Evolutionary conservation across 2,797 vertebrate species (phyloP), one percentile per base, ranked within the genome.

Genomic region (Sebastes miniatus): DNA sequence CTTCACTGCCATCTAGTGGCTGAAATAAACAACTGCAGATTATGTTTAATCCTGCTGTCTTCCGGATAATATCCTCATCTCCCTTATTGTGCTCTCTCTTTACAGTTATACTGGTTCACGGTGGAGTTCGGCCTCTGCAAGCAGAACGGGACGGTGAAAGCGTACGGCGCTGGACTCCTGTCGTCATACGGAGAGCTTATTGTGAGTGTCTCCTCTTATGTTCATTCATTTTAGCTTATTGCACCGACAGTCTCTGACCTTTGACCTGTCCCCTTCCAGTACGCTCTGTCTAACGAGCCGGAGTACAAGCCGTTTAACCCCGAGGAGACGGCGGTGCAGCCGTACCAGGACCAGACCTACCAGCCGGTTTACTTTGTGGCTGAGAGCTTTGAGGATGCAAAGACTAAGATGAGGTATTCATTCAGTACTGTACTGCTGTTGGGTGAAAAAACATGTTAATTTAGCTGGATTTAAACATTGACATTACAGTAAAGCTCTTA

Each of bases 121-220:
- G 93, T 96, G 79, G 96, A 97, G 84, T 96, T 97, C 50, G 96
- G 96, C n/a, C 95, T 98, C 73, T 97, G 95, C 77, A 97, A 96
- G 84, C 93, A 97, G 93, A 96, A 96, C 0, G 95, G 95, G 52
- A 43, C 76, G 0, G 92, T 97, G 68, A 97, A 95, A 88, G 96
- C 96, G 6, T 97, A 95, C 0, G 95, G 96, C 3, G 96, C 96
- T 24, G 96, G 95, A 18, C 93, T 97, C 16, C 92, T 98, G 68
- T 97, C 96, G 0, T 95, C 97, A 8, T 97, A 96, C 0, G 96
- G 95, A 50, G 96, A 98, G 80, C 94, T 96, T 18, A 81, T 88
- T 86, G 96, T 97, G 91, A 91, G 95, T 90, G 3, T 24, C 0
- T 25, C 77, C 50, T 64, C 2, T 9, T 22, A 0, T 2, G 5